Percentiles rank a stretch among this genome's conserved stretches.
phyloP scores from a whole-genome alignment of 2,797 vertebrate species.

The Centropyge bicolor region DNA sequence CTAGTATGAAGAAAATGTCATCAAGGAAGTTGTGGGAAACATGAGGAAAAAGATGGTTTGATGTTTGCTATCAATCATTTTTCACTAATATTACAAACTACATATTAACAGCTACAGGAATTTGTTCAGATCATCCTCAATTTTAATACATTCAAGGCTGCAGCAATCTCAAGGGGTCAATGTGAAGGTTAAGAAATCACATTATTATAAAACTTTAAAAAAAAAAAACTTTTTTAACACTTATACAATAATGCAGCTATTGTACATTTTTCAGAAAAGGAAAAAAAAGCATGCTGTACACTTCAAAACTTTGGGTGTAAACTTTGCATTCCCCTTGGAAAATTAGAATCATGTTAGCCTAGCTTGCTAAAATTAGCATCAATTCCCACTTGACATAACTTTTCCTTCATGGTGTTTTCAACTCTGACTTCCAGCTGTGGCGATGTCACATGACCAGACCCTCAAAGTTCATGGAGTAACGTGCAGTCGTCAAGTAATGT shows the following conservation, averaged over 20 bases:
- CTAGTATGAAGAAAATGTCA: conserved; percentile 29
- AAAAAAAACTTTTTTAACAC: not conserved
- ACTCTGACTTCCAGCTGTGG: too few relatives aligned
- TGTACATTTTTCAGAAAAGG: not conserved
- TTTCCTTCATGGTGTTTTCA: not conserved
- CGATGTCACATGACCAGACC: too few relatives aligned
- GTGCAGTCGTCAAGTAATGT: not conserved
- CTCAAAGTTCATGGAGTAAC: not conserved
- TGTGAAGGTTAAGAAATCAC: not conserved
- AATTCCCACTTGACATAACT: not conserved
- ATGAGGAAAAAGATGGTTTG: not conserved
- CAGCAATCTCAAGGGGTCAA: not conserved
- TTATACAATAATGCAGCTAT: not conserved
- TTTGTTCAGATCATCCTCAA: not conserved
- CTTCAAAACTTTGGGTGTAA: not conserved
- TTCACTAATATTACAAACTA: not conserved
- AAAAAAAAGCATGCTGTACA: not conserved
- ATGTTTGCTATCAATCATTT: too few relatives aligned
- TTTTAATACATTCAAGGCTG: not conserved
- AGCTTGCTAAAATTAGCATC: not conserved
- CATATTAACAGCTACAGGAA: not conserved
- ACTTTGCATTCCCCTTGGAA: not conserved
- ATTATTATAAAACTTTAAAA: not conserved
- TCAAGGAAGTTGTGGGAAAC: conserved; percentile 8
- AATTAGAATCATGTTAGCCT: not conserved